Evolutionary conservation across 2,888 invertebrate genomes (phyloP).

Genomic region (Polyommatus iphigenia): DNA sequence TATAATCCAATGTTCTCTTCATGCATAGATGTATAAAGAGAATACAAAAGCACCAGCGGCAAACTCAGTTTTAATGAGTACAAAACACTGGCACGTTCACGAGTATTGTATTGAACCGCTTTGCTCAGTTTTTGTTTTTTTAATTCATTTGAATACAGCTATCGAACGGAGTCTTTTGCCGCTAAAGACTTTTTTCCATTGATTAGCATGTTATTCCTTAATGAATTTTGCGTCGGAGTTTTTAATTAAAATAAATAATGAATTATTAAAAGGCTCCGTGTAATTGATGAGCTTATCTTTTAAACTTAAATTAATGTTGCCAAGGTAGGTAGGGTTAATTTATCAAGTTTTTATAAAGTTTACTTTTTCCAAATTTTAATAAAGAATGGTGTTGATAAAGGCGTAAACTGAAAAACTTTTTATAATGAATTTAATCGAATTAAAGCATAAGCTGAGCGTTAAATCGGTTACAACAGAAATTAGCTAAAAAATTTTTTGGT

Average conservation of each 20-base stretch:
- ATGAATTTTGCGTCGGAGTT: neutral
- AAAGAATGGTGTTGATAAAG: neutral
- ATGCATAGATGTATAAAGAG: neutral
- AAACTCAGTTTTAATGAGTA: constrained; percentile 23
- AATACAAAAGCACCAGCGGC: neutral
- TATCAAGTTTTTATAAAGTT: neutral
- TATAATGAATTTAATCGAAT: neutral
- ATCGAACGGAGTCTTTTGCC: neutral
- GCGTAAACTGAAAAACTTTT: neutral
- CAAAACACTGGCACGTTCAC: constrained; percentile 4
- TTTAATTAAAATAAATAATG: neutral
- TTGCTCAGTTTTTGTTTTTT: neutral
- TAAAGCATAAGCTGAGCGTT: neutral
- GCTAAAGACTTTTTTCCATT: neutral
- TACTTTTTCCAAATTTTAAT: neutral
- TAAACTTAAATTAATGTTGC: neutral
- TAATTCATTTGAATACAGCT: constrained; percentile 7
- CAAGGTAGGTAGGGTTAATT: neutral
- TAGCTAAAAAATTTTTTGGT: neutral
- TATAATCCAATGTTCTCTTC: neutral
- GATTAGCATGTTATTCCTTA: neutral
- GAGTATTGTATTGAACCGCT: neutral
- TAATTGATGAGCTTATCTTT: constrained; percentile 11
- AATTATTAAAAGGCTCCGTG: neutral
- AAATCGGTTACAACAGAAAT: neutral